Evolutionary conservation across 2,113 vertebrate genomes (phyloP), one percentile per base, ranked within the genome.

Genomic region (Embiotoca jacksoni): DNA sequence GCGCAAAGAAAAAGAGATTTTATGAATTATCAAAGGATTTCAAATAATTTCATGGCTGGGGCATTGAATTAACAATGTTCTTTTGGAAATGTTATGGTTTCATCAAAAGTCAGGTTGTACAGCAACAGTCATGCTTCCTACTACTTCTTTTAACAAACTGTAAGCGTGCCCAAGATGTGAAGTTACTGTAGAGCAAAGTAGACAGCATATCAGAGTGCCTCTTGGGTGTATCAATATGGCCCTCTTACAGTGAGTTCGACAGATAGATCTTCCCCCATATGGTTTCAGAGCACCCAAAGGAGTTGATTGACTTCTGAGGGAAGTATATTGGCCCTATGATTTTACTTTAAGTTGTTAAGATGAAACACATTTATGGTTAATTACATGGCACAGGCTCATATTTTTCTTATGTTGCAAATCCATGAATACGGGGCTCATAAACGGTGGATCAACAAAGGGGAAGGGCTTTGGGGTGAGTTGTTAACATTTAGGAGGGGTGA

Each of bases 401-500:
- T 79, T 85, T 81, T 87, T 89, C 74, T 89, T 87, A 79, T 83
- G 80, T 78, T 79, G 58, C 85, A 89, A 84, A 88, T 86, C 89
- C 82, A 76, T 78, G 65, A 78, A 84, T 71, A 92, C 72, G 75
- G 77, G 64, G 44, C 63, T 72, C 79, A 58, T 84, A 39, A 47
- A 54, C 30, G 75, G 69, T 23, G 85, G 80, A 75, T 85, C 85
- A 92, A 85, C 90, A 81, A 87, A 89, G 80, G 72, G 78, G 85
- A 87, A 44, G 74, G 87, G 83, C 83, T 72, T 64, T 90, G 88
- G 84, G 92, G 84, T 72, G 31, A 83, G 93, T 92, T 93, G 92
- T 94, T 93, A 94, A 94, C 90, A 91, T 91, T 93, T 91, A 94
- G 86, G 88, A 84, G 81, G 90, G 90, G 87, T 91, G 90, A 93